These are phyloP conservation scores for Habropoda laboriosa DNA, from an alignment of 1,140 invertebrate genomes.

Conservation along the genomic window DNA sequence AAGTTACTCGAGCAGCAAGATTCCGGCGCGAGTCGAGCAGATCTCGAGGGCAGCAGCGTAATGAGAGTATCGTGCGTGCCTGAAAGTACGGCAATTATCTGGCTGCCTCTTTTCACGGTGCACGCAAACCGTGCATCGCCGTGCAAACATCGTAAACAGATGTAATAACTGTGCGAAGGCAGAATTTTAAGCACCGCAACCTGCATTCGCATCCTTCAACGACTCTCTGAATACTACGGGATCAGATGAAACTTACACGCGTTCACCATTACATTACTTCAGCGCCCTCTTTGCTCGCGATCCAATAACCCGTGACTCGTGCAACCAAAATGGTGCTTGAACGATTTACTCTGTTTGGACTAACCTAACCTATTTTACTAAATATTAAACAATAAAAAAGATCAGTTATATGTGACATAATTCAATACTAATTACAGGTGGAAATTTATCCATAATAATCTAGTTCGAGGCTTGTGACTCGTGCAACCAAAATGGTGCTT, in stretches of 20 bases:
- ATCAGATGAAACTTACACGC: neutral
- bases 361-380: no score
- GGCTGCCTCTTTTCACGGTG: slow-evolving; percentile 12
- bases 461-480: no score
- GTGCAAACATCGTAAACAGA: slow-evolving; percentile 12
- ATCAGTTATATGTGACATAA: no score
- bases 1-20: neutral
- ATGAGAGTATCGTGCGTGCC: slow-evolving; percentile 44
- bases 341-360: no score
- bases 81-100: slow-evolving; percentile 42
- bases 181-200: slow-evolving; percentile 24
- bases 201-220: neutral
- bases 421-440: no score
- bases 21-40: neutral
- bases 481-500: no score
- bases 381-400: no score
- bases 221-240: neutral
- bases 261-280: neutral
- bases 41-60: slow-evolving; percentile 12
- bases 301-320: neutral
- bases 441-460: no score
- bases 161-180: slow-evolving; percentile 29
- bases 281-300: no score
- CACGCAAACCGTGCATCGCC: slow-evolving; percentile 9
- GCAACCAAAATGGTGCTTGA: neutral